Evolutionary conservation across 1,140 invertebrate genomes (phyloP).

Genomic region (Stratiolaelaps scimitus): DNA sequence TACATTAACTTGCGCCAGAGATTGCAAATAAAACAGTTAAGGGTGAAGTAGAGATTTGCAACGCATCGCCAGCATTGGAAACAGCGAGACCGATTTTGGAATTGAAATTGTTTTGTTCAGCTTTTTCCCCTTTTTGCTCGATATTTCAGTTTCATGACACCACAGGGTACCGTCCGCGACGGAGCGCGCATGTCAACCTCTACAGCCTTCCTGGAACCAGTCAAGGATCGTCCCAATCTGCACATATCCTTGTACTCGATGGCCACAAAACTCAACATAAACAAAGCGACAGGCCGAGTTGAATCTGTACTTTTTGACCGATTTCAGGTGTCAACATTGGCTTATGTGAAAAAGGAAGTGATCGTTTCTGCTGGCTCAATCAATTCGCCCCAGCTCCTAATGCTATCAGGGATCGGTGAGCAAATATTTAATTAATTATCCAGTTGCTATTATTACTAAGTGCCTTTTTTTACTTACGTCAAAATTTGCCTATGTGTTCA

Average conservation of each 20-base stretch:
- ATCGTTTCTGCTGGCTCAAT: slow-evolving; percentile 65
- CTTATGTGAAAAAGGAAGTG: slow-evolving; percentile 52
- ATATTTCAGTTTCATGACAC: slow-evolving; percentile 33
- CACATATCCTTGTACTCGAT: slow-evolving; percentile 70
- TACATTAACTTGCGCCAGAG: too few species aligned
- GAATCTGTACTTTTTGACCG: slow-evolving; percentile 23
- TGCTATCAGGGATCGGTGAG: slow-evolving; percentile 34
- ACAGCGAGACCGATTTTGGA: too few species aligned
- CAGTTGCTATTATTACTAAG: too few species aligned
- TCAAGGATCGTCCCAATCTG: slow-evolving; percentile 60
- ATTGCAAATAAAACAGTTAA: too few species aligned
- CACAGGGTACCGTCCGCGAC: slow-evolving; percentile 64
- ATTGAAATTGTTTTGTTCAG: too few species aligned
- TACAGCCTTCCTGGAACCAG: slow-evolving; percentile 72
- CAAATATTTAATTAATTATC: too few species aligned
- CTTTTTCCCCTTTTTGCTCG: slow-evolving; percentile 31
- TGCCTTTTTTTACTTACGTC: too few species aligned
- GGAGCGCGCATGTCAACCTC: slow-evolving; percentile 77
- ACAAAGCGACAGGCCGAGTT: not conserved
- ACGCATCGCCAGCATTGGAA: too few species aligned
- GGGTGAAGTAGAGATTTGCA: too few species aligned
- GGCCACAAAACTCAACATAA: slow-evolving; percentile 46
- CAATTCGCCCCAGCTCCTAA: slow-evolving; percentile 35
- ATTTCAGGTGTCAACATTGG: not conserved
- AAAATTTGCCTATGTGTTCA: too few species aligned